A percentile compares a stretch with the other conserved stretches of the same genome.
Evolutionary conservation across 2,113 vertebrate species (phyloP).

Genomic region (Cinclus mexicanus): DNA sequence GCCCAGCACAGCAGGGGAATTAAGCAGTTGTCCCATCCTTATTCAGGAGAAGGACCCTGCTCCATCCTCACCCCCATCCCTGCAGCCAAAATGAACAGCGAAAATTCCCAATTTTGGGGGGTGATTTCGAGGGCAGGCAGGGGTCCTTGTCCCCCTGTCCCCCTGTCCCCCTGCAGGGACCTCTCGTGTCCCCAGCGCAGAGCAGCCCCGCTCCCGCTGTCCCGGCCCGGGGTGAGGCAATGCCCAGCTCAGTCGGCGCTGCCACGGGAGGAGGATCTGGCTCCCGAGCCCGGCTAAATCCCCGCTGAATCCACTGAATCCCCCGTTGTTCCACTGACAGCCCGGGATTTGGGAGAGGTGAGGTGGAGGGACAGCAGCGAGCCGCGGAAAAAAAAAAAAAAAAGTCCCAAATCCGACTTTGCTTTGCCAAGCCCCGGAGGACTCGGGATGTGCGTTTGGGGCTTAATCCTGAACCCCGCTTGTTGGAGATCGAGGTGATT

Average conservation of each 20-base stretch:
- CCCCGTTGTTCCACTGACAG: neutral
- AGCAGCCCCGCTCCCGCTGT: neutral
- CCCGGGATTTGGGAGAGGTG: slow-evolving; percentile 8
- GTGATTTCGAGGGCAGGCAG: too few relatives aligned
- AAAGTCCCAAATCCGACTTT: neutral
- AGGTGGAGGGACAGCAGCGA: neutral
- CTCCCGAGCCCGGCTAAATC: neutral
- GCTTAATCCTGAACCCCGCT: neutral
- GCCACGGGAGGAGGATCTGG: neutral
- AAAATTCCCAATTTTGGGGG: neutral
- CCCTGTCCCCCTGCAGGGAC: rapidly evolving
- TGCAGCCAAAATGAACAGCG: rapidly evolving
- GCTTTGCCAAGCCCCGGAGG: neutral
- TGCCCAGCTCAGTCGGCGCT: neutral
- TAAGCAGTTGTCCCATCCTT: neutral
- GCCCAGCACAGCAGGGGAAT: rapidly evolving
- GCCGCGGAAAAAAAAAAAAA: neutral
- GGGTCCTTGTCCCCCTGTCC: rapidly evolving
- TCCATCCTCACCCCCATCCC: rapidly evolving
- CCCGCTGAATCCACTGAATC: neutral
- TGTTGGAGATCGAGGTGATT: neutral
- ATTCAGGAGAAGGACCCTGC: rapidly evolving
- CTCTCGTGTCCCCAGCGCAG: neutral
- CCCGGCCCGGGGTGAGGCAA: neutral
- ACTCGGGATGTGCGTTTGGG: neutral